phyloP scores from a whole-genome alignment of 2,888 invertebrate species.

The Platypus cylindrus region DNA sequence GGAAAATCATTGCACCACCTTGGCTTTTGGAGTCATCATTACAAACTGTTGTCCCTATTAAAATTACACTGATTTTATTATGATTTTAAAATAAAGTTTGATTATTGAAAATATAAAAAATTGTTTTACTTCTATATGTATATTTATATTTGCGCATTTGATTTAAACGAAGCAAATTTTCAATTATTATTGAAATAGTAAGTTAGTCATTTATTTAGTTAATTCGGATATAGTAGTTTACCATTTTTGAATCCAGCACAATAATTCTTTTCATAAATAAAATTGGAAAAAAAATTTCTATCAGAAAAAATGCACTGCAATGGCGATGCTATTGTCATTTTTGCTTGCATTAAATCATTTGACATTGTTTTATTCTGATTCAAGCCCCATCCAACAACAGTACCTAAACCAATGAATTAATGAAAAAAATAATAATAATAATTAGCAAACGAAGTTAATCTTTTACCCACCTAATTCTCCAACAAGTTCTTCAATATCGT shows the following conservation, averaged over 20 bases:
- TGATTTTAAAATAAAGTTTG: too few species aligned
- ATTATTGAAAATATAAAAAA: too few species aligned
- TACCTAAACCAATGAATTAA: conserved; percentile 19
- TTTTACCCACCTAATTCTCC: conserved; percentile 21
- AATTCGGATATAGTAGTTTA: conserved; percentile 14
- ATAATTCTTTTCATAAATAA: conserved; percentile 44
- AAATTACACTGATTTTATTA: too few species aligned
- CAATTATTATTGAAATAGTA: too few species aligned
- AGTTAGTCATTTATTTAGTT: not conserved
- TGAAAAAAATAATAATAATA: not conserved
- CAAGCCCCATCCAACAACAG: conserved; percentile 38
- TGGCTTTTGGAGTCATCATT: conserved; percentile 36
- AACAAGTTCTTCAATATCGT: conserved; percentile 20
- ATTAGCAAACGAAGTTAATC: too few species aligned
- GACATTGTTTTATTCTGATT: conserved; percentile 43
- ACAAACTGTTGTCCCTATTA: conserved; percentile 40
- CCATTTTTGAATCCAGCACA: conserved; percentile 37
- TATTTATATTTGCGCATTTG: too few species aligned
- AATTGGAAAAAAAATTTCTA: conserved; percentile 46
- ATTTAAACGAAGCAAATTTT: too few species aligned
- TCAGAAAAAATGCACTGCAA: conserved; percentile 47
- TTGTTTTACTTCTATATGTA: too few species aligned
- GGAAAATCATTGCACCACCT: conserved; percentile 35
- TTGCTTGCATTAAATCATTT: conserved; percentile 42
- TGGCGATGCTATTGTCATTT: conserved; percentile 48